Evolutionary conservation across 1,140 invertebrate species (phyloP), one percentile per base, ranked within the genome.

Genomic region (Panagrolaimus sp.): DNA sequence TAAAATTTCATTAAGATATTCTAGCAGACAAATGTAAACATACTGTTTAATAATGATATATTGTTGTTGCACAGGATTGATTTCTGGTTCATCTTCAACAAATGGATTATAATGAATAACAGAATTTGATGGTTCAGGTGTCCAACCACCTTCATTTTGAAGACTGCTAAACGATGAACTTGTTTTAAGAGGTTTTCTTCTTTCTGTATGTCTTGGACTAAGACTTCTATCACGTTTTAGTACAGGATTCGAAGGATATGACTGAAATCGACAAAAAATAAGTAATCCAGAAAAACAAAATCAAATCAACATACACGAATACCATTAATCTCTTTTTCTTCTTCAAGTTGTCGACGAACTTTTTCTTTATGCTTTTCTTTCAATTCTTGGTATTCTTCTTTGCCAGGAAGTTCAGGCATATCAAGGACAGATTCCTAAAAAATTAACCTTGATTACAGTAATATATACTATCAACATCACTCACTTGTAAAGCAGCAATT

Each of bases 381-480:
- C 13, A 90, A 84, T 72, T 86, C 84, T 8, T 84, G 84, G 47
- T 91, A 88, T 75, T 90, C 87, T 66, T 89, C 87, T 72, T 89
- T 86, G 0, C 87, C 87, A 0, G 91, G 91, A 20, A 92, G 83
- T 11, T 87, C 82, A 53, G 90, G 90, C 61, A 92, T 81, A 23
- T 87, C 87, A 13, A 91, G 79, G 66, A 93, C 84, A 62, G 89
- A 87, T 51, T 91, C 88, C 64, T 89, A 87, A n/a, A 90, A 82
- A 81, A 88, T 90, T 66, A 85, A 84, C 68, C 85, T 86, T 2
- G 88, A 86, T 84, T 2, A 84, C 74, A 46, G 89, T 82, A 16
- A 90, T 87, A 73, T n/a, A n/a, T n/a, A 87, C 16, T 44, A 44
- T 16, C n/a, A 72, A 20, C 62, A 44, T 9, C 8, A 44, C 8